Evolutionary conservation across 2,797 vertebrate species (phyloP), one percentile per base, ranked within the genome.

Genomic region (Pangasius larnaudii): DNA sequence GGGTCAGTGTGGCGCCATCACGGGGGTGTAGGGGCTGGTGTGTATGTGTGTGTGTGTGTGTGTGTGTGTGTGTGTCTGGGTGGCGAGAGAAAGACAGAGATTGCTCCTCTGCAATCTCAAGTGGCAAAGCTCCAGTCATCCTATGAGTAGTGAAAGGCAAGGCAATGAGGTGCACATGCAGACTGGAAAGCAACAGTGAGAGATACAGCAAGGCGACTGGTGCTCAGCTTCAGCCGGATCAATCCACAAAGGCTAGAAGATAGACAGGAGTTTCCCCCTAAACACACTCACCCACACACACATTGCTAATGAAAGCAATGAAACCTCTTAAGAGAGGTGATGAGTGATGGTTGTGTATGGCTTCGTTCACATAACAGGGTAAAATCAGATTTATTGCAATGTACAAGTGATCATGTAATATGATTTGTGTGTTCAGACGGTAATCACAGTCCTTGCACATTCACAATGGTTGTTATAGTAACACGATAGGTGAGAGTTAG

Each of bases 71-170:
- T 63, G 42, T 36, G 74, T 86, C 14, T 71, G 22, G 24, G 33
- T 61, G 56, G 56, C 22, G 27, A 65, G 85, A 79, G 33, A 67
- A 67, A 77, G 79, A 63, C 46, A 81, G 74, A 72, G 92, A 93
- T 92, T 89, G 91, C 74, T 84, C 58, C 69, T 84, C 82, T 88
- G 90, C 36, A 85, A 63, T 85, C 87, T 94, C 91, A 91, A 91
- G 91, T 92, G 90, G 87, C 87, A 89, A 86, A 86, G 51, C 75
- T 87, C 86, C 72, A 78, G 42, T 59, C 72, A 49, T 65, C 19
- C 56, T 27, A 46, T 6, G 11, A 82, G 58, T 63, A 82, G 36
- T 61, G 49, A 82, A 61, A 82, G 39, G 58, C 39, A 39, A 81
- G 22, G 33, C 79, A 81, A 59, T 81, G 78, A 81, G 36, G 78